Evolutionary conservation across 2,888 invertebrate genomes (phyloP).

Genomic region (Lycaena phlaeas): DNA sequence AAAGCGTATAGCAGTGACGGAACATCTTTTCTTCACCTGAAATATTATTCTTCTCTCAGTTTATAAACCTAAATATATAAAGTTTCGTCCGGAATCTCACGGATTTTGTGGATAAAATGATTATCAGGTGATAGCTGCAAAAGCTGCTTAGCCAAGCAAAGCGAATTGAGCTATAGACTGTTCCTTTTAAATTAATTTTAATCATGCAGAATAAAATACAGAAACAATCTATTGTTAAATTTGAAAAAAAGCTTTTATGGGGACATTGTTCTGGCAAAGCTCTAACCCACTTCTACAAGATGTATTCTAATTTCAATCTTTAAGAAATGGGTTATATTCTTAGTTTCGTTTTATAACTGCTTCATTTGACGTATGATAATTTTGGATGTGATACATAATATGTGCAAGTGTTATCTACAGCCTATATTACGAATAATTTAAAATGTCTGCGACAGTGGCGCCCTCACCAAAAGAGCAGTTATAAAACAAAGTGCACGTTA

Average conservation of each 20-base stretch:
- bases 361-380: neutral
- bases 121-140: conserved; percentile 29
- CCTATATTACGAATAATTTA: neutral
- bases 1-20: conserved; percentile 34
- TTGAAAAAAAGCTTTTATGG: conserved; percentile 43
- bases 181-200: conserved; percentile 16
- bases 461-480: neutral
- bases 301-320: neutral
- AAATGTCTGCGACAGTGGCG: neutral
- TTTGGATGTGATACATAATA: neutral
- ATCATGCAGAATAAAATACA: conserved; percentile 34
- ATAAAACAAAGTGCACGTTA: neutral
- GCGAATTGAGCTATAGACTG: conserved; percentile 28
- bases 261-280: conserved; percentile 40
- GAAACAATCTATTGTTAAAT: conserved; percentile 56
- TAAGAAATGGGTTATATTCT: neutral
- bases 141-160: conserved; percentile 64
- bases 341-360: neutral
- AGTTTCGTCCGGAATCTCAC: conserved; percentile 40
- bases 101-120: conserved; percentile 37
- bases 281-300: conserved; percentile 20
- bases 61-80: conserved; percentile 5
- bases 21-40: conserved; percentile 48
- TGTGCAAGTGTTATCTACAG: neutral
- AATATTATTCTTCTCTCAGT: conserved; percentile 24